A percentile compares a stretch with the other conserved stretches of the same genome.
phyloP scores from a whole-genome alignment of 2,797 vertebrate species.

The Sphenodon punctatus region DNA sequence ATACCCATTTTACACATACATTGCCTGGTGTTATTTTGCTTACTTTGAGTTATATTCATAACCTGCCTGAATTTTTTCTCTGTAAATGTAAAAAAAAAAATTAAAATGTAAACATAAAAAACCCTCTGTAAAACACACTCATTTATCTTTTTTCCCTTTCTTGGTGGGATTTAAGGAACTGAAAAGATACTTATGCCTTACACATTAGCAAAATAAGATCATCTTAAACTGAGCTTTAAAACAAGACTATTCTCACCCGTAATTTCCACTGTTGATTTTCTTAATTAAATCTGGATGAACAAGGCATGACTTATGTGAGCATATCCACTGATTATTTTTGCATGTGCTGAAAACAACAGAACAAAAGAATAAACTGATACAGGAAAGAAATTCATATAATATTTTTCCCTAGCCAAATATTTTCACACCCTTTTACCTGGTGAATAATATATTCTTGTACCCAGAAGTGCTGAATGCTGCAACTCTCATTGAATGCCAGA shows the following conservation, averaged over 20 bases:
- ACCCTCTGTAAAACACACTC: too few relatives aligned
- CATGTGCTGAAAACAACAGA: constrained; percentile 71
- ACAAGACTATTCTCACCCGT: constrained; percentile 68
- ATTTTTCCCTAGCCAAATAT: neutral
- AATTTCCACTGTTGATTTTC: constrained; percentile 70
- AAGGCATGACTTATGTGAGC: constrained; percentile 70
- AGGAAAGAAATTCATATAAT: neutral
- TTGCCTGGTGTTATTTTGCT: too few relatives aligned
- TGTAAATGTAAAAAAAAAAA: too few relatives aligned
- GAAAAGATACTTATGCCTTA: neutral
- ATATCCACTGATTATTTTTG: constrained; percentile 67
- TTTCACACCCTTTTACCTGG: neutral
- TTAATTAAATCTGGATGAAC: constrained; percentile 72
- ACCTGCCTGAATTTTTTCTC: too few relatives aligned
- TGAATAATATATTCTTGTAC: neutral
- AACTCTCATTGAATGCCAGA: neutral
- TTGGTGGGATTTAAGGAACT: too few relatives aligned
- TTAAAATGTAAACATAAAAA: too few relatives aligned
- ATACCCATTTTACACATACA: too few relatives aligned
- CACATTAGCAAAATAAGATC: neutral
- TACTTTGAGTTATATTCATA: too few relatives aligned
- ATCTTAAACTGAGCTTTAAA: constrained; percentile 10
- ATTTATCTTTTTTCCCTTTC: too few relatives aligned
- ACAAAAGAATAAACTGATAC: neutral
- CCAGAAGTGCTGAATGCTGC: neutral